Evolutionary conservation across 2,888 invertebrate genomes (phyloP), one percentile per base, ranked within the genome.

Genomic region (Tuberolachnus salignus): DNA sequence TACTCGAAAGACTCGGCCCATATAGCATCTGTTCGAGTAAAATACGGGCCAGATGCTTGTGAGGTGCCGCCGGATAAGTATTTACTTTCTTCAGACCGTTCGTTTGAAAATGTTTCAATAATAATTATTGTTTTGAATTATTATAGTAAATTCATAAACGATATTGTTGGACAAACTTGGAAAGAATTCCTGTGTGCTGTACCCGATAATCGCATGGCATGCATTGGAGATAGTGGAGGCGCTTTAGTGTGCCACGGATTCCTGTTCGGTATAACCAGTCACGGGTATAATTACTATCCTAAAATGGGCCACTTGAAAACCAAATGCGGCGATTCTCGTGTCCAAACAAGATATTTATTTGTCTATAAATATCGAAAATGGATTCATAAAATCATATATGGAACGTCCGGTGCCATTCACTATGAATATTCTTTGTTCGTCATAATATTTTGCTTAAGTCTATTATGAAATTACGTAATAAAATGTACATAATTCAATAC

Each of bases 211-310:
- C 66, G 67, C 14, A 78, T 78, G 75, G 59, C 13, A 11, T 78
- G 75, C n/a, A n/a, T 49, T 49, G 75, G 75, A 26, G 75, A 78
- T n/a, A 78, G 75, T 8, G 75, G 75, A 16, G 75, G 75, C 4
- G 66, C 75, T 19, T 21, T 78, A 9, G 3, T 78, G 16, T 78
- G 75, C 8, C 59, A 42, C 14, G 75, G 67, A 44, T 21, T 49
- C 2, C 9, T 78, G 11, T 59, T 57, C 8, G 75, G 75, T 16
- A 21, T 78, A 49, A 69, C 75, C 3, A 78, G 75, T 16, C 75
- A 78, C 13, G 75, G 57, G 14, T 78, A 78, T 10, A 57, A 78
- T 49, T 78, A 78, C 8, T 78, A 49, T 34, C 75, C 75, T 4
- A 59, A 34, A 26, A 78, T 67, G 49, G 21, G 14, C 0, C 1